Evolutionary conservation across 2,888 invertebrate genomes (phyloP).

Genomic region (Notodonta ziczac): DNA sequence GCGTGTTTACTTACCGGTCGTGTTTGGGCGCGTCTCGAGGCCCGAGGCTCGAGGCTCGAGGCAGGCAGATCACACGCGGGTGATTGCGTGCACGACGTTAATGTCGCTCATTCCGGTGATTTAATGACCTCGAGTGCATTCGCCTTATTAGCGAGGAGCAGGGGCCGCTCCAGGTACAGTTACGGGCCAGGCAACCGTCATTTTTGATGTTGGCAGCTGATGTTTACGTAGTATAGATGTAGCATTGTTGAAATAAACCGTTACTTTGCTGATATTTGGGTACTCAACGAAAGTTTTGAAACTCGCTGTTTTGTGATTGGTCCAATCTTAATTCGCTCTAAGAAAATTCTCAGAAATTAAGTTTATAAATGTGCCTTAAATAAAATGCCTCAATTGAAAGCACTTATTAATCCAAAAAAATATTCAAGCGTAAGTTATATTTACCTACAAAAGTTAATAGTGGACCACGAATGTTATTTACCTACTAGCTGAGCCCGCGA

Average conservation of each 20-base stretch:
- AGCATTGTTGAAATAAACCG: neutral
- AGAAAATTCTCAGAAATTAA: no score
- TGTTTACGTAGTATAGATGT: neutral
- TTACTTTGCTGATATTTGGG: neutral
- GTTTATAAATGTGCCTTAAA: no score
- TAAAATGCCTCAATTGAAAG: no score
- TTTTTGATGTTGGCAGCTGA: neutral
- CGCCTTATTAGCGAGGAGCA: constrained; percentile 15
- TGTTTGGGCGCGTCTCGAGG: constrained; percentile 4
- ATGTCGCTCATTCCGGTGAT: constrained; percentile 24
- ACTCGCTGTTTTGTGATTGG: no score
- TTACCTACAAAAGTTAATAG: no score
- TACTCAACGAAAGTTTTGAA: no score
- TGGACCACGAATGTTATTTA: constrained; percentile 14
- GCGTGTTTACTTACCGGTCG: neutral
- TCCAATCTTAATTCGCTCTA: no score
- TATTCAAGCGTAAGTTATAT: no score
- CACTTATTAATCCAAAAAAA: no score
- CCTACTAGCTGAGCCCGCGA: no score
- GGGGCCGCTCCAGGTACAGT: neutral
- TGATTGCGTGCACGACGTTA: constrained; percentile 23
- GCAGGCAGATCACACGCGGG: constrained; percentile 7
- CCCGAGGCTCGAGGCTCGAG: neutral
- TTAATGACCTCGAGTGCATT: constrained; percentile 20
- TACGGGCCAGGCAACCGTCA: neutral